Base-by-base conservation (phyloP, 2,888 invertebrate species). In the Phaedon cochleariae region DNA sequence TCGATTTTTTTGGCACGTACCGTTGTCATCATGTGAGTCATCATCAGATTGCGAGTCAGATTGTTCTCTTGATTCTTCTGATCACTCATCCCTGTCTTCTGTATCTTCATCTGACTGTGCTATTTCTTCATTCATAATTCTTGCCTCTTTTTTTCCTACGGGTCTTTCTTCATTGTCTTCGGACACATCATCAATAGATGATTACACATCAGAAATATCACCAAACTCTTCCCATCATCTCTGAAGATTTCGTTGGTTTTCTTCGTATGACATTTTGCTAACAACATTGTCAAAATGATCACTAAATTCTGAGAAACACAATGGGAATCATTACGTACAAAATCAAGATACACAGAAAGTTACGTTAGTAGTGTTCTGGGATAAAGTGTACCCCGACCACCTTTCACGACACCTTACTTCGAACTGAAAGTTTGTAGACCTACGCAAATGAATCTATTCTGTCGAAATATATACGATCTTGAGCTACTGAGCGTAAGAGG, bases 1-100 rank as follows among this genome's bases (percentile, higher is more conserved):
- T 62, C 12, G 29, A 20, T 62, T 68, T 68, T 62, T 57, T 59
- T 64, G 66, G 64, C 12, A 67, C 60, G 46, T 64, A 64, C 12
- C 1, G 6, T 46, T 46, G 46, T 18, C 15, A 12, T 46, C 18
- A 46, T 18, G 18, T 46, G 46, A n/a, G n/a, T n/a, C n/a, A n/a
- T n/a, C n/a, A n/a, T n/a, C n/a, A n/a, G n/a, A n/a, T n/a, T n/a
- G n/a, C n/a, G n/a, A n/a, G n/a, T n/a, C n/a, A n/a, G n/a, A n/a
- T n/a, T n/a, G n/a, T n/a, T n/a, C n/a, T n/a, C n/a, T n/a, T n/a
- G n/a, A n/a, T n/a, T n/a, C n/a, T n/a, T n/a, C n/a, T n/a, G n/a
- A n/a, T n/a, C n/a, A n/a, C n/a, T n/a, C n/a, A 5, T 26, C 26
- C 7, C 26, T 26, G 7, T 26, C 26, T 26, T 26, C 26, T 26